Conservation (phyloP, 2,888 invertebrate species). For the Sinodicranocentrus sp. region DNA sequence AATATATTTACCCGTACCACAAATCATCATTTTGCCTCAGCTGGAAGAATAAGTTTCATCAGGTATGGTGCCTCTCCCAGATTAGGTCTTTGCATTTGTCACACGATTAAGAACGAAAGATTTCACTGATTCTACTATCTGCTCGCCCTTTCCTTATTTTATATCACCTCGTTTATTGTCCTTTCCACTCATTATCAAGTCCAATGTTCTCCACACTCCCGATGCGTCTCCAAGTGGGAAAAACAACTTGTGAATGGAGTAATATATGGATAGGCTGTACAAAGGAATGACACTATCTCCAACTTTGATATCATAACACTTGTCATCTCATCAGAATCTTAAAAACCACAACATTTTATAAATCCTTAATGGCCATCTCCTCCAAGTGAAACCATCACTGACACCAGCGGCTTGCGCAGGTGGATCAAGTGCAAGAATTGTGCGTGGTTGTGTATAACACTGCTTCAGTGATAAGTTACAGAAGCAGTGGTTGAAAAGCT, state of each 20-base stretch:
- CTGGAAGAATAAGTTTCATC: constrained; percentile 33
- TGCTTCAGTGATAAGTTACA: neutral
- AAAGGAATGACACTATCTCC: neutral
- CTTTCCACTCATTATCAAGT: constrained; percentile 19
- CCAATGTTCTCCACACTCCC: neutral
- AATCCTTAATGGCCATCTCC: constrained; percentile 21
- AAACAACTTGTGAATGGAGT: neutral
- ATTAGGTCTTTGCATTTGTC: constrained; percentile 14
- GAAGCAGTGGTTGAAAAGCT: constrained; percentile 44
- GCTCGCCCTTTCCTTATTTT: constrained; percentile 3
- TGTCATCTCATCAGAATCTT: constrained; percentile 42
- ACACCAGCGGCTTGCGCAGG: too few relatives aligned
- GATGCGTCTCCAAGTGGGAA: neutral
- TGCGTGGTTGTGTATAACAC: neutral
- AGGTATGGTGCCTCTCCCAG: constrained; percentile 7
- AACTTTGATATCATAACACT: constrained; percentile 24
- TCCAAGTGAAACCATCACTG: neutral
- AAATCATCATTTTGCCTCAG: constrained; percentile 48
- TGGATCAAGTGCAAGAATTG: neutral
- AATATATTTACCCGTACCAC: constrained; percentile 38
- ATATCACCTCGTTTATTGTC: constrained; percentile 11
- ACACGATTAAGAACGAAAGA: neutral
- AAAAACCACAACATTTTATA: constrained; percentile 4
- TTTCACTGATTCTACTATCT: constrained; percentile 1
- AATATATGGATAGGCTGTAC: neutral